Evolutionary conservation across 2,113 vertebrate genomes (phyloP).

Genomic region (Microcebus tavaratra): DNA sequence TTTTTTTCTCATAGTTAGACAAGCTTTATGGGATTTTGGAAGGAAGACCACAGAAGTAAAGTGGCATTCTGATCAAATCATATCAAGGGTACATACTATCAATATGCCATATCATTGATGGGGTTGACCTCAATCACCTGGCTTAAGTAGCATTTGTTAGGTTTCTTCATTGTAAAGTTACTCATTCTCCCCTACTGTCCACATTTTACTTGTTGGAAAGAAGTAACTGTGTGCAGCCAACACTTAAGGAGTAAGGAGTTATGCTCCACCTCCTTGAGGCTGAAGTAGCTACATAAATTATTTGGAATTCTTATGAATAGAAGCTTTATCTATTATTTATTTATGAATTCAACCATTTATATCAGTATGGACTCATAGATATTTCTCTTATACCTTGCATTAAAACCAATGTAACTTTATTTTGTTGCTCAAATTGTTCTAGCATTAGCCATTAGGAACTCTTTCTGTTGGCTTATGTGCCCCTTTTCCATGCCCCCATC

Average conservation of each 20-base stretch:
- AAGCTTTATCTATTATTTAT: not conserved
- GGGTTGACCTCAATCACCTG: not conserved
- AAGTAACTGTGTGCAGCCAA: not conserved
- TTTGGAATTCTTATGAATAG: not conserved
- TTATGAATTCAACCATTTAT: not conserved
- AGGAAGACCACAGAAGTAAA: not conserved
- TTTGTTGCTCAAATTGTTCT: not conserved
- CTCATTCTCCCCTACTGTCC: not conserved
- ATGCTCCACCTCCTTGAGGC: not conserved
- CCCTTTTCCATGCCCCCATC: not conserved
- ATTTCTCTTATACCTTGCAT: conserved; percentile 18
- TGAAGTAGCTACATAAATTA: not conserved
- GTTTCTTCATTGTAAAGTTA: not conserved
- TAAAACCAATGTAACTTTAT: not conserved
- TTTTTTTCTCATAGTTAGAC: not conserved
- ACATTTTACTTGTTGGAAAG: not conserved
- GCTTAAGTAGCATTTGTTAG: not conserved
- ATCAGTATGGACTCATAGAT: not conserved
- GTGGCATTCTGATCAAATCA: conserved; percentile 31
- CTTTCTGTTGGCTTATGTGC: not conserved
- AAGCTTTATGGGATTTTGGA: not conserved
- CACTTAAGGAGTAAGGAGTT: not conserved
- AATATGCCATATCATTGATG: not conserved
- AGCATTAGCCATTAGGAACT: not conserved
- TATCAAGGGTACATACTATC: not conserved